Percentiles rank a stretch among this genome's conserved stretches.
phyloP scores from a whole-genome alignment of 37 sponge, comb jelly and placozoan genomes.

The Lycopodina hypogea region DNA sequence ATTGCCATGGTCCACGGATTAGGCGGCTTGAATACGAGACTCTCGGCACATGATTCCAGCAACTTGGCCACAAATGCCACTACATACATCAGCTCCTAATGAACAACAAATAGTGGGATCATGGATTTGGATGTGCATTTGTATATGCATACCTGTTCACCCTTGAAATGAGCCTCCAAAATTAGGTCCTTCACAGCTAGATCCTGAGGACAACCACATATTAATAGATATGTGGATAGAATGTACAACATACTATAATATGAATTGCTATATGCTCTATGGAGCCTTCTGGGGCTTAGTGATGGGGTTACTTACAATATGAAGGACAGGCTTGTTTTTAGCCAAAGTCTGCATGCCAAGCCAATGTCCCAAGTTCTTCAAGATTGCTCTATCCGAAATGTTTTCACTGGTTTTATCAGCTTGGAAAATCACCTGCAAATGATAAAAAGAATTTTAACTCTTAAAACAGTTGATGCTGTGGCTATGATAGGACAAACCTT shows the following conservation, averaged over 20 bases:
- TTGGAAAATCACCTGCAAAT: slow-evolving; percentile 72
- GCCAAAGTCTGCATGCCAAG: slow-evolving; percentile 92
- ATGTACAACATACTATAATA: too few species aligned
- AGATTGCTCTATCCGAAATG: slow-evolving; percentile 85
- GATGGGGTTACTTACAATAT: slow-evolving; percentile 58
- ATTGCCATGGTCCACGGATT: slow-evolving; percentile 98
- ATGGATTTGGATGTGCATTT: neutral
- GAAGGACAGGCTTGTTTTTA: slow-evolving; percentile 91
- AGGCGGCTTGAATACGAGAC: slow-evolving; percentile 94
- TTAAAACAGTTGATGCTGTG: neutral
- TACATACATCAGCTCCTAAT: slow-evolving; percentile 90
- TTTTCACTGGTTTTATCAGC: slow-evolving; percentile 82
- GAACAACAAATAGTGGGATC: neutral
- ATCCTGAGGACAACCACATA: slow-evolving; percentile 51
- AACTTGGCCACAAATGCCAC: slow-evolving; percentile 98
- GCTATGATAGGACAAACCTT: slow-evolving; percentile 48
- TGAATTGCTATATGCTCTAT: too few species aligned
- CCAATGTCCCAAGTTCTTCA: slow-evolving; percentile 97
- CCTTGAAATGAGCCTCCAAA: slow-evolving; percentile 87
- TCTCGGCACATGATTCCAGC: slow-evolving; percentile 84
- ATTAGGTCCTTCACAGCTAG: slow-evolving; percentile 90
- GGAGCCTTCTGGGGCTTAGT: too few species aligned
- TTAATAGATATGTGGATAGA: too few species aligned
- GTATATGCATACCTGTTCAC: slow-evolving; percentile 62
- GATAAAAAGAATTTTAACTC: neutral